Conservation (phyloP, 2,113 vertebrate species). For the Bos taurus region ARS-UCD2.0 NC_037339.1:55548501-55549000, state of each 20-base stretch:
- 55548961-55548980: background rate
- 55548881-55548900: background rate
- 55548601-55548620: background rate
- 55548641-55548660: background rate
- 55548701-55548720: background rate
- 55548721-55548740: background rate
- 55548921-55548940: background rate
- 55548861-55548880: background rate
- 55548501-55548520: background rate
- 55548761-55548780: background rate
- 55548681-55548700: background rate
- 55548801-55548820: background rate
- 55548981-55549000: background rate
- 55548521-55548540: slow-evolving; percentile 14
- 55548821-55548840: background rate
- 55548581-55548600: background rate
- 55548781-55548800: background rate
- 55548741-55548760: background rate
- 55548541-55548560: background rate
- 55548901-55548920: background rate
- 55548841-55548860: background rate
- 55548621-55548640: background rate
- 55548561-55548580: background rate
- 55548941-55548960: background rate
- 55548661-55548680: accelerated